These are phyloP conservation scores for Amphilophus citrinellus DNA, from an alignment of 2,113 vertebrate genomes.

Conservation along the genomic window DNA sequence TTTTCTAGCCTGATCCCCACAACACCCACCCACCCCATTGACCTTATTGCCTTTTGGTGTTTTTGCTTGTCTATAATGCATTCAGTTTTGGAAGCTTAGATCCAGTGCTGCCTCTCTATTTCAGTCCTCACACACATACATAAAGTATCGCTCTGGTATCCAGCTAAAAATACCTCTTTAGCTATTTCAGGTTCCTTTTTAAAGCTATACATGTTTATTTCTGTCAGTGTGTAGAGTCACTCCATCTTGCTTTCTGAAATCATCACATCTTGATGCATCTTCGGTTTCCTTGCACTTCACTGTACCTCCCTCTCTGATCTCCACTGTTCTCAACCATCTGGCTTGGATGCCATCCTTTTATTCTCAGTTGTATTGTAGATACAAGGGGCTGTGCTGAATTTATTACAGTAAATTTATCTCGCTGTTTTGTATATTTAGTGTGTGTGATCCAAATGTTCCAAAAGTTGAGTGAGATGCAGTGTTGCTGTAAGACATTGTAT, in stretches of 20 bases:
- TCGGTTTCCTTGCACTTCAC: slow-evolving; percentile 31
- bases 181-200: slow-evolving; percentile 22
- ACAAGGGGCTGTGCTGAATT: slow-evolving; percentile 21
- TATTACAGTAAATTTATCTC: slow-evolving; percentile 25
- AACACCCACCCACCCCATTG: not conserved
- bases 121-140: not conserved
- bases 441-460: slow-evolving; percentile 34
- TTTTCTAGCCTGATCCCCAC: not conserved
- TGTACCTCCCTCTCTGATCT: slow-evolving; percentile 39
- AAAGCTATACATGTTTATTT: slow-evolving; percentile 56
- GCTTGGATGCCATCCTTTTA: slow-evolving; percentile 36
- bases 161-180: slow-evolving; percentile 63
- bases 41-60: slow-evolving; percentile 18
- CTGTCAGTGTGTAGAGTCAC: slow-evolving; percentile 17
- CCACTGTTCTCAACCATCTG: slow-evolving; percentile 57
- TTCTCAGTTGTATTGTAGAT: slow-evolving; percentile 24
- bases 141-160: not conserved
- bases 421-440: slow-evolving; percentile 40
- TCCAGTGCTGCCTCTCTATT: not conserved
- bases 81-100: not conserved
- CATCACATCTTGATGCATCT: slow-evolving; percentile 55
- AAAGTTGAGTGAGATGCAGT: not conserved
- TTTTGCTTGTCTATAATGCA: slow-evolving; percentile 29
- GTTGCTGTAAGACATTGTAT: not conserved
- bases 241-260: slow-evolving; percentile 47